These are phyloP conservation scores for Danio choprae DNA, from an alignment of 2,797 vertebrate species.

Conservation along the genomic window DNA sequence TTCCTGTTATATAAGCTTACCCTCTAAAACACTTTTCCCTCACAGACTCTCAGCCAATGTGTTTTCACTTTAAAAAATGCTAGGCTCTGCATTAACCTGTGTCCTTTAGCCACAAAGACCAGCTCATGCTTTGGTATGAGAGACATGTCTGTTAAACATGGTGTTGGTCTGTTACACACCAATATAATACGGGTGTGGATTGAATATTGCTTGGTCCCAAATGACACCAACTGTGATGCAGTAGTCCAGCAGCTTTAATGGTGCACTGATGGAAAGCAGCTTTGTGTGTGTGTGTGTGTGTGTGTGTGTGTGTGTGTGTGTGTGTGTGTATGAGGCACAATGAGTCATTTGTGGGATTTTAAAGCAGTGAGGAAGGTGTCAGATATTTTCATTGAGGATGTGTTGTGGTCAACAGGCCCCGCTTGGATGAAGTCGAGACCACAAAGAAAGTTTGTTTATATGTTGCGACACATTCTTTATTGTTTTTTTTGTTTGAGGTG, in stretches of 20 bases:
- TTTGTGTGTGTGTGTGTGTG: not conserved
- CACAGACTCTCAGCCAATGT: conserved; percentile 4
- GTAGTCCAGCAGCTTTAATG: conserved; percentile 46
- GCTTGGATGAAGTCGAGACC: not conserved
- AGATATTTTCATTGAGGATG: conserved; percentile 18
- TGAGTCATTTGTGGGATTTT: conserved; percentile 42
- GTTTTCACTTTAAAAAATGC: conserved; percentile 30
- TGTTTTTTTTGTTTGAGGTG: not conserved
- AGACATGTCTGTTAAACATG: conserved; percentile 28
- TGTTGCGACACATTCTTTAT: not conserved
- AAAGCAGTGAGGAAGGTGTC: conserved; percentile 43
- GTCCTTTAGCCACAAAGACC: conserved; percentile 9
- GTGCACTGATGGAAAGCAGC: conserved; percentile 45
- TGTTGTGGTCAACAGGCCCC: conserved; percentile 20
- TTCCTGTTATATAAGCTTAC: conserved; percentile 19
- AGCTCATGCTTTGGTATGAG: not conserved
- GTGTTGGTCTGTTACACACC: not conserved
- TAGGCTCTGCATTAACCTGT: conserved; percentile 4
- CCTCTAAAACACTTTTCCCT: not conserved
- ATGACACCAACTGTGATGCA: conserved; percentile 14
- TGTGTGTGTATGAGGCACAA: not conserved
- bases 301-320: too few relatives aligned
- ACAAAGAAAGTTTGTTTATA: not conserved
- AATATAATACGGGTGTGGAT: conserved; percentile 41
- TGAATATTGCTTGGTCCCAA: conserved; percentile 37